These are phyloP conservation scores for Cylloceria caligata DNA, from an alignment of 2,888 invertebrate genomes.

Conservation along the genomic window DNA sequence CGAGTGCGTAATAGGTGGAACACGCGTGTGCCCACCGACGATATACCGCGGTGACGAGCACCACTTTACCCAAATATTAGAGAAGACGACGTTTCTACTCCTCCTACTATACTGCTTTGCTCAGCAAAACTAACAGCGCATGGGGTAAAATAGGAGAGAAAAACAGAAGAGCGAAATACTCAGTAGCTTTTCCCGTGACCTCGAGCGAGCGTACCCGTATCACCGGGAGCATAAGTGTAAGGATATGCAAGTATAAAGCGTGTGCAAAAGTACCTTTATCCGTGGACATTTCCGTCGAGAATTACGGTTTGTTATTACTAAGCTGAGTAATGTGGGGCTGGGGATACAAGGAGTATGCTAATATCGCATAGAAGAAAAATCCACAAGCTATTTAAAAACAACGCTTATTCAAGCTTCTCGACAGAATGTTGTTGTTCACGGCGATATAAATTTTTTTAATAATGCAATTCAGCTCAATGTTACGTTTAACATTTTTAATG, in stretches of 20 bases:
- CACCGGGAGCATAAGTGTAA: not conserved
- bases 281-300: not conserved
- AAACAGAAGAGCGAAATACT: conserved; percentile 16
- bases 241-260: not conserved
- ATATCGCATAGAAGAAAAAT: not conserved
- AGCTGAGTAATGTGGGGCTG: conserved; percentile 6
- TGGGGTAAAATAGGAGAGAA: conserved; percentile 1
- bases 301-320: conserved; percentile 20
- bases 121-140: not conserved
- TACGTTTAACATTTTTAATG: too few species aligned
- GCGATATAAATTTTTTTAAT: too few species aligned
- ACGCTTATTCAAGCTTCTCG: not conserved
- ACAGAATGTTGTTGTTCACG: too few species aligned
- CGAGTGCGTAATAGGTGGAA: not conserved
- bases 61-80: conserved; percentile 47
- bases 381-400: not conserved
- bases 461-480: too few species aligned
- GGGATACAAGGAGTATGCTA: not conserved
- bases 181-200: conserved; percentile 23
- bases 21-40: conserved; percentile 22
- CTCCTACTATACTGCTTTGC: not conserved
- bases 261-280: not conserved
- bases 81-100: conserved; percentile 17
- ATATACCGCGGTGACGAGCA: conserved; percentile 39
- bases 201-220: not conserved